Base-by-base conservation (phyloP, 2,113 vertebrate species). In the rabbit (Oryctolagus cuniculus) region DNA sequence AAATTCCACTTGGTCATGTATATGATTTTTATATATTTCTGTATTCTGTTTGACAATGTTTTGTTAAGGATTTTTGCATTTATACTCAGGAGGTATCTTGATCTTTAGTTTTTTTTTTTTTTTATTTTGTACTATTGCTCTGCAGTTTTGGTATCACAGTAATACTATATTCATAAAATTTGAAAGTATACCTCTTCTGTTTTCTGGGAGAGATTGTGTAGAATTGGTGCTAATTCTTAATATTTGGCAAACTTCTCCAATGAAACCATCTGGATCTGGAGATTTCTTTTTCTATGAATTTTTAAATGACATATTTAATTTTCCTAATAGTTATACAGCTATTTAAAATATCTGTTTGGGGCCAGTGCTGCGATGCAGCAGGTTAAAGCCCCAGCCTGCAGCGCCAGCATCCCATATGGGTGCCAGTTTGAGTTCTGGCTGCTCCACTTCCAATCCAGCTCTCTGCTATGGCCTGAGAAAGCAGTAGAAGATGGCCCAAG, bases 301-400 rank as follows among this genome's bases (percentile, higher is more conserved):
- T 96, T 95, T 79, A 88, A 90, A 91, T 79, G 78, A 63, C 8
- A 29, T 79, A 55, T 96, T 83, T 49, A 78, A 66, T 83, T 73
- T 72, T 38, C 55, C 66, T 66, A 78, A 74, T 90, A 73, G 36
- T 53, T 87, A n/a, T 29, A 63, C 55, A 58, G 55, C 55, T 16
- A 58, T 44, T 44, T 44, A 44, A 44, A 44, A 44, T 44, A 44
- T 44, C 44, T 44, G 44, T 44, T 44, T 44, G 44, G 44, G 44
- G 44, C 44, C 44, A 44, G 44, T 44, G 44, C 44, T 44, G 44
- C 7, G 44, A 6, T 44, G 7, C 44, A 44, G 44, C 7, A 44
- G 44, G 44, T 44, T 44, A 44, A 44, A 44, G 44, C 7, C 44
- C 44, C 44, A 44, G 44, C 44, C 44, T 44, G 44, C 44, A 44